Conservation (phyloP, 2,113 vertebrate species). For the Macrotus californicus region DNA sequence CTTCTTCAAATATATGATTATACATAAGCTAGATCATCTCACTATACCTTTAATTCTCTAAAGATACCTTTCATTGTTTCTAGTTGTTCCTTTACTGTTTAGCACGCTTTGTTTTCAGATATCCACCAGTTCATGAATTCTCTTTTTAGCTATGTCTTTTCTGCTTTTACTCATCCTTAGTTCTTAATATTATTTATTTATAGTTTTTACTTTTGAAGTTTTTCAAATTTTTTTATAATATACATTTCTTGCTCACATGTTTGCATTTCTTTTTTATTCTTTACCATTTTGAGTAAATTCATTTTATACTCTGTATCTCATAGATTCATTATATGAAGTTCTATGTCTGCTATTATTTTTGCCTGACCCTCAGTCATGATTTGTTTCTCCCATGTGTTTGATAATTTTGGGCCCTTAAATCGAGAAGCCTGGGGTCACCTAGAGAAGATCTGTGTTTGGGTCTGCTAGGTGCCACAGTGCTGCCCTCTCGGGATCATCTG, state of each 20-base stretch:
- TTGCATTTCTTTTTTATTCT: conserved; percentile 5
- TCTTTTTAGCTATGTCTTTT: neutral
- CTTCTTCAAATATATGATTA: neutral
- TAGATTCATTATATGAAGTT: neutral
- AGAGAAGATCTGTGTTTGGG: neutral
- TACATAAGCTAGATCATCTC: neutral
- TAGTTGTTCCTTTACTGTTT: neutral
- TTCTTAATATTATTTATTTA: conserved; percentile 14
- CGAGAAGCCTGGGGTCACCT: neutral
- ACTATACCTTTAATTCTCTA: neutral
- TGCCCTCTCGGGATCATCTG: neutral
- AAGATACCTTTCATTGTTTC: neutral
- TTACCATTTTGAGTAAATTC: neutral
- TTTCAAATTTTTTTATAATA: neutral
- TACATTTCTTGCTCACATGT: neutral
- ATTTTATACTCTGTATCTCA: neutral
- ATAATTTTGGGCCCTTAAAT: neutral
- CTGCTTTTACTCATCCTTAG: neutral
- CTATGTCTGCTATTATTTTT: neutral
- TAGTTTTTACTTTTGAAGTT: conserved; percentile 5
- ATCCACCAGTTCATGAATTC: neutral
- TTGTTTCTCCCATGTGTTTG: neutral
- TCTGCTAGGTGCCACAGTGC: neutral
- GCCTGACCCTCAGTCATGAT: neutral
- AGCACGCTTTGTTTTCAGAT: neutral